Base-by-base conservation (phyloP, 2,797 vertebrate genomes). In the Psittacula derbiana region DNA sequence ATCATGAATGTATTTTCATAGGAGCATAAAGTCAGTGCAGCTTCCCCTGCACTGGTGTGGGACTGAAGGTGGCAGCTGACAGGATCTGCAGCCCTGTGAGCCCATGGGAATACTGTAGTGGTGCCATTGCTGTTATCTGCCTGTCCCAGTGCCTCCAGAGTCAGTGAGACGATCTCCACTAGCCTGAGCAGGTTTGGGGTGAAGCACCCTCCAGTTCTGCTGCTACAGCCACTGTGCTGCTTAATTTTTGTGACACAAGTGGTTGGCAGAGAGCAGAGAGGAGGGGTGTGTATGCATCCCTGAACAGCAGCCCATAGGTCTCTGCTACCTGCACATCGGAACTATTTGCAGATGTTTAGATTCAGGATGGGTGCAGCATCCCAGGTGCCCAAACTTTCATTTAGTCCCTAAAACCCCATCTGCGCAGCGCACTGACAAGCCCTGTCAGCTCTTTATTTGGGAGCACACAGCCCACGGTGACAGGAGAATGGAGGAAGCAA, bases 201-300 rank as follows among this genome's bases (percentile, higher is more conserved):
- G 38, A 82, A 58, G 31, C n/a, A 62, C 43, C 28, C 15, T 31
- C 70, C 70, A 36, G 16, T 14, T 12, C 38, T 47, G 38, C 33
- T 53, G 47, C 67, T 40, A 6, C 31, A 36, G 53, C 41, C 21
- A 3, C 38, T 80, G 50, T 3, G 19, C 33, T 62, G 46, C 2
- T 1, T 19, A 6, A 16, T 31, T 58, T 58, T 41, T 66, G 46
- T 49, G 43, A 66, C 65, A 31, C 8, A 8, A 41, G 40, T 24
- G 47, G 15, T n/a, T 53, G 58, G 25, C 41, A 47, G 38, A 61
- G 38, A 27, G 27, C 5, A 1, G 49, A 47, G 43, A 76, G 33
- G 12, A 80, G 31, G 27, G 10, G 11, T 27, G 17, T 0, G 0
- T 31, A 41, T 12, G 12, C 8, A 44, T 13, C 15, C 4, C 0